Conservation (phyloP, 2,113 vertebrate species). For the Leptobrachium leishanense region DNA sequence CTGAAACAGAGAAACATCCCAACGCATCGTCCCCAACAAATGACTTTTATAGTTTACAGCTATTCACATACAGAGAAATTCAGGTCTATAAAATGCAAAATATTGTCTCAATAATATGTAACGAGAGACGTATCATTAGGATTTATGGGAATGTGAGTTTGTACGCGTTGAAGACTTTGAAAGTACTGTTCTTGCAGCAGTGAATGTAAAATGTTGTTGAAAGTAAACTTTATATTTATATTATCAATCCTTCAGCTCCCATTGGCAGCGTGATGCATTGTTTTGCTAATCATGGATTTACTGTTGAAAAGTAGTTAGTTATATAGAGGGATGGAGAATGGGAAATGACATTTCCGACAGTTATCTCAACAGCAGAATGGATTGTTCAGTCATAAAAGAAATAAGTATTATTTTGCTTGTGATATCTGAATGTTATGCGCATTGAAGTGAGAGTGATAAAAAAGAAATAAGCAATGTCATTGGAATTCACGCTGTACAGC, state of each 20-base stretch:
- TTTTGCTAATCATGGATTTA: conserved; percentile 3
- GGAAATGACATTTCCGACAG: conserved; percentile 4
- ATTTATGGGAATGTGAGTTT: too few species aligned
- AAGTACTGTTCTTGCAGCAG: too few species aligned
- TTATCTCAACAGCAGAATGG: neutral
- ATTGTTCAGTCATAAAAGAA: conserved; percentile 11
- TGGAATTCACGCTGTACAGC: neutral
- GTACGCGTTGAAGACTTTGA: too few species aligned
- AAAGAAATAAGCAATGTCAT: neutral
- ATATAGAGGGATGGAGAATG: neutral
- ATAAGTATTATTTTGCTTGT: conserved; percentile 1
- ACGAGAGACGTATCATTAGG: too few species aligned
- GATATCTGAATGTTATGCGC: neutral
- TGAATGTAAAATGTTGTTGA: neutral
- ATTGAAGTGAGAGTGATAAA: neutral
- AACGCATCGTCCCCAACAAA: too few species aligned
- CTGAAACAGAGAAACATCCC: too few species aligned
- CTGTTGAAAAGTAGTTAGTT: neutral
- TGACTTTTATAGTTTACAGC: too few species aligned
- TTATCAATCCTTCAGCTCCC: neutral
- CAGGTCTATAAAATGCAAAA: too few species aligned
- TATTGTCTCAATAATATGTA: too few species aligned
- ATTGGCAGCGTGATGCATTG: neutral
- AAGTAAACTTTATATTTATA: neutral
- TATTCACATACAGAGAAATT: too few species aligned